A percentile compares a stretch with the other conserved stretches of the same genome.
Evolutionary conservation across 2,888 invertebrate species (phyloP).

Genomic region (Parasteatoda lunata): DNA sequence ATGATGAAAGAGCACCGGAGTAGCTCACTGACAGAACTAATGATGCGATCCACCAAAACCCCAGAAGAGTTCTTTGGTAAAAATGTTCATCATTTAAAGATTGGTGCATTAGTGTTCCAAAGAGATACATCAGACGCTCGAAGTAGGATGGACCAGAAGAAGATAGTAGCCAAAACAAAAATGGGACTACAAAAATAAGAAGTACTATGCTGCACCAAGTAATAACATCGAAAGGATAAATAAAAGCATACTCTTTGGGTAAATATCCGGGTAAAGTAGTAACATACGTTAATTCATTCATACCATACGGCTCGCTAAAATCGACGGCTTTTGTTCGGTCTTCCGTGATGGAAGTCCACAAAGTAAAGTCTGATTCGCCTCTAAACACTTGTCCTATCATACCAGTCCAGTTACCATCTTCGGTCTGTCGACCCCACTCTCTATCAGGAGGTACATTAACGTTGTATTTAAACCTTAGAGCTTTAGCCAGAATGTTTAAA

Average conservation of each 20-base stretch:
- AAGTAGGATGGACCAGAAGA: neutral
- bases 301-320: neutral
- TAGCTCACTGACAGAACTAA: neutral
- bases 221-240: neutral
- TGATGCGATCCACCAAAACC: neutral
- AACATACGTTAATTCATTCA: neutral
- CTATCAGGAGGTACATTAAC: conserved; percentile 5
- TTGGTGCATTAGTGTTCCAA: neutral
- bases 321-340: neutral
- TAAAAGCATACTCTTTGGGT: neutral
- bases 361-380: conserved; percentile 8
- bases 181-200: neutral
- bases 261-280: neutral
- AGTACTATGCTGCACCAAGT: neutral
- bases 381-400: conserved; percentile 3
- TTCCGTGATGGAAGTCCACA: neutral
- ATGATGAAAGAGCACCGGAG: neutral
- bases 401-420: conserved; percentile 27
- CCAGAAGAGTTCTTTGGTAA: neutral
- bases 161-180: neutral
- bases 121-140: neutral
- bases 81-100: neutral
- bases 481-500: neutral
- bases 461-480: neutral
- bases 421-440: neutral